Base-by-base conservation (phyloP, 2,113 vertebrate species). In the Lasiurus cinereus region DNA sequence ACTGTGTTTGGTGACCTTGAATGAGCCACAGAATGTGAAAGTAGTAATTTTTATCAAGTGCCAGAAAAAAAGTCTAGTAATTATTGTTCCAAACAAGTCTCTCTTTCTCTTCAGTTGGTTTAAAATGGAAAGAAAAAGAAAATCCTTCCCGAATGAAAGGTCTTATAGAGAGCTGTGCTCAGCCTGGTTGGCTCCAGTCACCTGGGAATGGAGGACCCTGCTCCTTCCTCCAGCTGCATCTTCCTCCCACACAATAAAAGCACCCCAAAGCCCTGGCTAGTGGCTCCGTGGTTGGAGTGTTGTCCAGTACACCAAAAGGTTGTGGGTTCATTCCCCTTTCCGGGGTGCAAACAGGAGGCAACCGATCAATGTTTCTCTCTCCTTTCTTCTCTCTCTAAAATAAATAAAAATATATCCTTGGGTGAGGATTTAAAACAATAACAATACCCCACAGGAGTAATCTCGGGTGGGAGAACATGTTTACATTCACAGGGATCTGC, bases 41-140 rank as follows among this genome's bases (percentile, higher is more conserved):
- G 77, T 64, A 79, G 33, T 91, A 50, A 85, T 95, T 97, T 97
- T 91, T 94, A 94, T 48, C 70, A 95, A 95, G 64, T 88, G 91
- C 84, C 93, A 95, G 52, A 39, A 94, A 39, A 94, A 93, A 96
- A 90, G 74, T 85, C 90, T 92, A 78, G 46, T 92, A 97, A 97
- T 97, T 97, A 96, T 88, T 85, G 46, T 16, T 94, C 64, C 69
- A 97, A 97, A 96, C 15, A 95, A 95, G 95, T 46, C 29, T 11
- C 46, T 92, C 92, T 96, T 96, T 97, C 96, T 97, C 91, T 96
- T 95, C 91, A 85, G 87, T 79, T 96, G 97, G 86, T 97, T 97
- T 98, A 96, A 91, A 84, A 43, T 64, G 67, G 74, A 96, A 95
- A 95, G 84, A 33, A 66, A 76, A 87, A 82, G 96, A 93, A 79